Percentiles rank a stretch among this genome's conserved stretches.
Evolutionary conservation across 2,113 vertebrate genomes (phyloP).

Genomic region (Dendrocopos noguchii): DNA sequence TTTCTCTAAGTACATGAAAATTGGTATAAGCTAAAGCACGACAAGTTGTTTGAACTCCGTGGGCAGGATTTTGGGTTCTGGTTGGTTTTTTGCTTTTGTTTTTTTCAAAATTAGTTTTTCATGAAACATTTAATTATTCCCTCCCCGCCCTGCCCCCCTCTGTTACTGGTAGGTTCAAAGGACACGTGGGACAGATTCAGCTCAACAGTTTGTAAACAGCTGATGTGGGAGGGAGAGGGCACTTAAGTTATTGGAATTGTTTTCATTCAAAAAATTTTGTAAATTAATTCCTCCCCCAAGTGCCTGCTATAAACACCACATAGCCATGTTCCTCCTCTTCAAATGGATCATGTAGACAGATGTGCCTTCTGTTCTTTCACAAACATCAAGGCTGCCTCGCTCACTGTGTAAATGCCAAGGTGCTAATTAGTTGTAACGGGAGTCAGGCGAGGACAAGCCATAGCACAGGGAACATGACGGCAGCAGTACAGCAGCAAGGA

Average conservation of each 20-base stretch:
- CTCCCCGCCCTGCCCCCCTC: background rate
- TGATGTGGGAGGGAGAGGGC: constrained; percentile 17
- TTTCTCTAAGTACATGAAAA: background rate
- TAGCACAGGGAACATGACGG: background rate
- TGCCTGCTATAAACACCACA: constrained; percentile 32
- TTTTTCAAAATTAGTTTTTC: constrained; percentile 1
- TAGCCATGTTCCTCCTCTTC: constrained; percentile 33
- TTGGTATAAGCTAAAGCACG: background rate
- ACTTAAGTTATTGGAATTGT: constrained; percentile 37
- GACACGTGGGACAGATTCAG: constrained; percentile 27
- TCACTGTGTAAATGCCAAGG: constrained; percentile 38
- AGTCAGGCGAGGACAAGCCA: constrained; percentile 41
- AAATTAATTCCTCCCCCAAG: constrained; percentile 64
- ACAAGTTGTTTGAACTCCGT: background rate
- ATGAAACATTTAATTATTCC: background rate
- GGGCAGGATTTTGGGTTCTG: background rate
- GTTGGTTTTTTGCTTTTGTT: background rate
- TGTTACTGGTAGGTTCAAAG: constrained; percentile 21
- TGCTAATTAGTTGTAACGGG: constrained; percentile 20
- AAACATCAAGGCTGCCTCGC: constrained; percentile 3
- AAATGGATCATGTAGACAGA: constrained; percentile 50
- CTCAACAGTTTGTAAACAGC: constrained; percentile 45
- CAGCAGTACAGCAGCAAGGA: background rate
- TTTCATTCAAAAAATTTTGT: constrained; percentile 63
- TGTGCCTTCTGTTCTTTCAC: constrained; percentile 58